Evolutionary conservation across 2,797 vertebrate species (phyloP).

Genomic region (Melopsittacus undulatus): DNA sequence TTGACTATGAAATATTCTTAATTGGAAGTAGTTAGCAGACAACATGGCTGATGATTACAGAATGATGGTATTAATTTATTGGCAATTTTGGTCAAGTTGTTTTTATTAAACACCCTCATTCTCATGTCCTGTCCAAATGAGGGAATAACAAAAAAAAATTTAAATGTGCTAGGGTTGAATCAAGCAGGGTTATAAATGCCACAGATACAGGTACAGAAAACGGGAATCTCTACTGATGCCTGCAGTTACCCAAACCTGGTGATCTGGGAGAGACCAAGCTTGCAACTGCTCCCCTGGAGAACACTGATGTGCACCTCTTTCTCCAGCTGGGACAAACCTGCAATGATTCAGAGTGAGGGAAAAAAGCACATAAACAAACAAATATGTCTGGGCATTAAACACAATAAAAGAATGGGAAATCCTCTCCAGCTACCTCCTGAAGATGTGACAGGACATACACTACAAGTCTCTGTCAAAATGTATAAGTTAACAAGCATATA

Average conservation of each 20-base stretch:
- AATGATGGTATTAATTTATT: not conserved
- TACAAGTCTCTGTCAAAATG: not conserved
- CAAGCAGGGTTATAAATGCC: not conserved
- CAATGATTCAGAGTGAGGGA: not conserved
- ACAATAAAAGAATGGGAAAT: not conserved
- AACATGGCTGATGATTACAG: not conserved
- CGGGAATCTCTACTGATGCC: not conserved
- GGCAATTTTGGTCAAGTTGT: not conserved
- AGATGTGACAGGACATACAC: not conserved
- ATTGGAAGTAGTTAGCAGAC: not conserved
- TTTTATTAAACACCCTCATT: not conserved
- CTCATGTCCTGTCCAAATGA: not conserved
- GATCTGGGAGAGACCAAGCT: not conserved
- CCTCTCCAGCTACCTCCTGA: not conserved
- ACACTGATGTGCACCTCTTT: not conserved
- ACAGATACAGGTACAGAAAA: not conserved
- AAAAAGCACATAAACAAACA: not conserved
- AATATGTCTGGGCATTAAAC: not conserved
- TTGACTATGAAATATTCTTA: not conserved
- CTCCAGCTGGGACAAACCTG: not conserved
- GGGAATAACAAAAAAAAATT: not conserved
- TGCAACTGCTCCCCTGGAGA: not conserved
- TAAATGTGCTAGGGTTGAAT: not conserved
- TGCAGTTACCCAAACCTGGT: not conserved
- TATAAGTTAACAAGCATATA: not conserved